These are phyloP conservation scores for Malurus alboscapulatus DNA, from an alignment of 2,113 vertebrate genomes.

Conservation along the genomic window DNA sequence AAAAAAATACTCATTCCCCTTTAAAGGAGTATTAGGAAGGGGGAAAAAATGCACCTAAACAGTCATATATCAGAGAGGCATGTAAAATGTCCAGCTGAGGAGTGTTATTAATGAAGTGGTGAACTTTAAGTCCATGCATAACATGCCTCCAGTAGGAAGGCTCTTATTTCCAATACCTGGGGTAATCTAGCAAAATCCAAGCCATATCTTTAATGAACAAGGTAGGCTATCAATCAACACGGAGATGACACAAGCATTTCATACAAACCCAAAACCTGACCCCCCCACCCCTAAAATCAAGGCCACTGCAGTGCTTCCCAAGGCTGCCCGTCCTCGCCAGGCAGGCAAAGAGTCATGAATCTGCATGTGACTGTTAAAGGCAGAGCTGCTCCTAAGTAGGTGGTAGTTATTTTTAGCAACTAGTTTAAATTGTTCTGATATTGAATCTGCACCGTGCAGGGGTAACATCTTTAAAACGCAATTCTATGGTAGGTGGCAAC, in stretches of 20 bases:
- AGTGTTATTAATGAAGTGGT: constrained; percentile 69
- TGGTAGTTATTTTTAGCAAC: constrained; percentile 51
- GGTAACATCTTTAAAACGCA: constrained; percentile 66
- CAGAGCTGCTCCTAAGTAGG: constrained; percentile 28
- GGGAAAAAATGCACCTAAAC: constrained; percentile 16
- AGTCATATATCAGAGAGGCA: constrained; percentile 53
- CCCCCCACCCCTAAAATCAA: not conserved
- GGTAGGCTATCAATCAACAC: constrained; percentile 68
- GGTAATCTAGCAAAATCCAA: constrained; percentile 64
- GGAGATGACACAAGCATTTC: constrained; percentile 58
- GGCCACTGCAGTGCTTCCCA: constrained; percentile 8
- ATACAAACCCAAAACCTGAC: not conserved
- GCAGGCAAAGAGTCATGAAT: constrained; percentile 16
- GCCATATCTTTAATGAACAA: constrained; percentile 69
- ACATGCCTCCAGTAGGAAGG: constrained; percentile 56
- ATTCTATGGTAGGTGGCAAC: constrained; percentile 70
- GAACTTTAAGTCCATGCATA: constrained; percentile 61
- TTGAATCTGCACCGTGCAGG: constrained; percentile 50
- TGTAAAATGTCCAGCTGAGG: constrained; percentile 54
- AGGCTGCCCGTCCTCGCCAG: constrained; percentile 18
- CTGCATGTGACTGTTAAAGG: constrained; percentile 21
- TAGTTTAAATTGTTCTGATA: constrained; percentile 45
- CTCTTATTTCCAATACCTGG: constrained; percentile 66
- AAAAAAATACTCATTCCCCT: not conserved
- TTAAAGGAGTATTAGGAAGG: constrained; percentile 26